These are phyloP conservation scores for Dermolepida albohirtum DNA, from an alignment of 2,888 invertebrate species.

Conservation along the genomic window DNA sequence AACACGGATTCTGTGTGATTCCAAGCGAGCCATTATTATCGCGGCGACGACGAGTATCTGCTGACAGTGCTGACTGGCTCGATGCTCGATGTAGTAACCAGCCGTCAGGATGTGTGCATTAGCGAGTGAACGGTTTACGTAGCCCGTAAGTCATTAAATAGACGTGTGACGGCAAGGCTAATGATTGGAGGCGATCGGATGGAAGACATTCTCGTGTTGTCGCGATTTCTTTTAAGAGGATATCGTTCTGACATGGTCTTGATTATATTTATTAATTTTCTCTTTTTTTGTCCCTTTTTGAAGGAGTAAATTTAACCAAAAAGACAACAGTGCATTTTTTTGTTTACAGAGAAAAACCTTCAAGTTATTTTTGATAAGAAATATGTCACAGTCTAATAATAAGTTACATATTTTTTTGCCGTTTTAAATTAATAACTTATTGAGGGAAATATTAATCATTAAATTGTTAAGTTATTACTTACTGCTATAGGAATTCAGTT, in stretches of 20 bases:
- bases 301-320: neutral
- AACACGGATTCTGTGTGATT: neutral
- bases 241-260: neutral
- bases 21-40: conserved; percentile 13
- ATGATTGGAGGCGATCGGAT: conserved; percentile 19
- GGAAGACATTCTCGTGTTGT: neutral
- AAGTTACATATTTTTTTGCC: too few relatives aligned
- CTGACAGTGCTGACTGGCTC: conserved; percentile 1
- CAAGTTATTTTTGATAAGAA: too few relatives aligned
- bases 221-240: too few relatives aligned
- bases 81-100: neutral
- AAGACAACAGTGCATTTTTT: too few relatives aligned
- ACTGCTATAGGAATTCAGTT: too few relatives aligned
- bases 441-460: too few relatives aligned
- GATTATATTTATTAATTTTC: conserved; percentile 1
- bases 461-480: too few relatives aligned
- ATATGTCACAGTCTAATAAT: too few relatives aligned
- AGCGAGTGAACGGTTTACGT: conserved; percentile 6
- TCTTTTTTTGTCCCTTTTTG: neutral
- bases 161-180: conserved; percentile 18
- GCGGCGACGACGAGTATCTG: conserved; percentile 5
- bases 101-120: conserved; percentile 8
- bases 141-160: conserved; percentile 19
- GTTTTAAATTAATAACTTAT: too few relatives aligned
- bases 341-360: too few relatives aligned